phyloP scores from a whole-genome alignment of 2,113 vertebrate species.

The Actenoides lindsayi region DNA sequence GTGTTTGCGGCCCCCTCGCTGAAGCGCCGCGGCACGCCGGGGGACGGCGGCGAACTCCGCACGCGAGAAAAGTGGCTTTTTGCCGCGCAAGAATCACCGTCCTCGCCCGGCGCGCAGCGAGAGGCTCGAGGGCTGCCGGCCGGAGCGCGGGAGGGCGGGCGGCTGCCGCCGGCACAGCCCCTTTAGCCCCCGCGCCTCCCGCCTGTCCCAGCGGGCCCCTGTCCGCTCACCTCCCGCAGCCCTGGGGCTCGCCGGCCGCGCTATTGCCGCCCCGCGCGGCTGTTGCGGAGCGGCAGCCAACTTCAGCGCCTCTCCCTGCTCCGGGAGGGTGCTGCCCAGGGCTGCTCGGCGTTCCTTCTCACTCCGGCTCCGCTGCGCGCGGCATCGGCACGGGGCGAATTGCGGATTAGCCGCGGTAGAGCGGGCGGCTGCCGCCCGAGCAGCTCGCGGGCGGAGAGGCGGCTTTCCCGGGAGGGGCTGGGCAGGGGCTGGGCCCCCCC shows the following conservation, averaged over 20 bases:
- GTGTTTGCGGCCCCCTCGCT: not conserved
- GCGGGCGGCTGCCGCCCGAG: not conserved
- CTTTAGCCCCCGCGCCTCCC: not conserved
- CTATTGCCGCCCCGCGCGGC: not conserved
- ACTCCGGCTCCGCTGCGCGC: not conserved
- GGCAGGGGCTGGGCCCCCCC: not conserved
- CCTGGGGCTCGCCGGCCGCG: too few relatives aligned
- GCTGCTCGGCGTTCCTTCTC: rapidly evolving
- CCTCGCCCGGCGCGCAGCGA: too few relatives aligned
- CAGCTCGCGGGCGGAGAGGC: not conserved
- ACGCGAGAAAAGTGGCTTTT: not conserved
- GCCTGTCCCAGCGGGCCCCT: not conserved
- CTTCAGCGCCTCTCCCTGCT: not conserved
- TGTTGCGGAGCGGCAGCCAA: not conserved
- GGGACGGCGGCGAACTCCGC: not conserved
- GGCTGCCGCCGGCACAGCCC: not conserved
- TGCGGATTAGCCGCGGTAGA: rapidly evolving
- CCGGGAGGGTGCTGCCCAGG: not conserved
- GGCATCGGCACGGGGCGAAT: not conserved
- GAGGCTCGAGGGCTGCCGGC: not conserved
- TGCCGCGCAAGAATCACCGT: too few relatives aligned
- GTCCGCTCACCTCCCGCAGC: not conserved
- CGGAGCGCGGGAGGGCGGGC: not conserved
- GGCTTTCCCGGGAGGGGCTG: not conserved
- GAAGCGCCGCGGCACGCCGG: not conserved